Conservation (phyloP, 2,888 invertebrate genomes). For the Helicoverpa assulta region DNA sequence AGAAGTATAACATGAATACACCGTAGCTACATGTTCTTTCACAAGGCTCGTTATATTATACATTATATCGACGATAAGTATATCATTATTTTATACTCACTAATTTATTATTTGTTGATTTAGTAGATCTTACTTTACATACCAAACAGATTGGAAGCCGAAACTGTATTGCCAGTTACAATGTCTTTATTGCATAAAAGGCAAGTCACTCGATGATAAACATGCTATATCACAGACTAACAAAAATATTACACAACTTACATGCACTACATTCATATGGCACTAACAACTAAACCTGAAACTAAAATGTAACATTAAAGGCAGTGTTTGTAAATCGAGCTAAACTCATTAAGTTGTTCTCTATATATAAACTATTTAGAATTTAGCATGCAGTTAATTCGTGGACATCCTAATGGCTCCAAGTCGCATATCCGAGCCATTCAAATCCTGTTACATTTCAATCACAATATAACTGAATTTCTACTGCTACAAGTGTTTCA, state of each 20-base stretch:
- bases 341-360: slow-evolving; percentile 41
- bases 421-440: slow-evolving; percentile 50
- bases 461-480: slow-evolving; percentile 87
- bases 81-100: slow-evolving; percentile 50
- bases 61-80: slow-evolving; percentile 41
- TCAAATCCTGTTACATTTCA: slow-evolving; percentile 86
- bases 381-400: slow-evolving; percentile 47
- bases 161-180: slow-evolving; percentile 59
- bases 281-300: slow-evolving; percentile 85
- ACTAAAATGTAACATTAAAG: slow-evolving; percentile 75
- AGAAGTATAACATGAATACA: slow-evolving; percentile 61
- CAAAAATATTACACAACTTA: slow-evolving; percentile 81
- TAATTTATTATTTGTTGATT: slow-evolving; percentile 55
- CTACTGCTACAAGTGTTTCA: slow-evolving; percentile 82
- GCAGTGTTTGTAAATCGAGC: slow-evolving; percentile 73
- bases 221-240: slow-evolving; percentile 88
- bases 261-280: slow-evolving; percentile 84
- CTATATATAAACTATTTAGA: slow-evolving; percentile 41
- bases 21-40: slow-evolving; percentile 49
- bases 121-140: slow-evolving; percentile 52
- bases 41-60: slow-evolving; percentile 51
- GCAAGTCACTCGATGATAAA: slow-evolving; percentile 82
- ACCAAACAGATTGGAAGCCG: slow-evolving; percentile 55
- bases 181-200: slow-evolving; percentile 69
- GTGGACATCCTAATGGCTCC: slow-evolving; percentile 20